Base-by-base conservation (phyloP, 1,140 invertebrate species). In the Eueides isabella region DNA sequence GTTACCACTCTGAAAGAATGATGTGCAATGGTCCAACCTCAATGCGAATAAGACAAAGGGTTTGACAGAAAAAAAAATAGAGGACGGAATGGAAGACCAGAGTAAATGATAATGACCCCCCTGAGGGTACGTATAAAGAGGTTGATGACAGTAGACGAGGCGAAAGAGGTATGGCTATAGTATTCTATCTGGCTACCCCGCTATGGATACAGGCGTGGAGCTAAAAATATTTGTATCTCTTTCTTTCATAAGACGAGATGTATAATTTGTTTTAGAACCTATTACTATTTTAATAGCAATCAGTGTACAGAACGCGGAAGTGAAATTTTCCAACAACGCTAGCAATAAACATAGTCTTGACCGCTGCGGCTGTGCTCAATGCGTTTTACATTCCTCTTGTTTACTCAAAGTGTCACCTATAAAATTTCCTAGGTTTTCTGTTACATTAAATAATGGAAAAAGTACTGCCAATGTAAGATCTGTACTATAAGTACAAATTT, bases 301-400 rank as follows among this genome's bases (percentile, higher is more conserved):
- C 68, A 67, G 66, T 69, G 75, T 74, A 79, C 82, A 85, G 85
- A 88, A 89, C 81, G 86, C 87, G 87, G 89, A 88, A 89, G 81
- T 80, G n/a, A 76, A 80, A 81, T 82, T 89, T 88, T 88, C 84
- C 86, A 86, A 89, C 88, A 91, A 85, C 85, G 77, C 84, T 80
- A 82, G 83, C 82, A 87, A 86, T 87, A 88, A 86, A 85, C 81
- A 80, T 80, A 77, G 77, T 80, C 77, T 78, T 78, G 80, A 79
- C 80, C 81, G 75, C 74, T 73, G 76, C 79, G 67, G 72, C 63
- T 67, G 63, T 23, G 63, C 73, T 71, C 75, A 73, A 79, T 79
- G 66, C 76, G 68, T 66, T 74, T 75, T 69, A 79, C 85, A 86
- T 88, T 85, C 82, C 82, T 80, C 61, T 70, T 81, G 81, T 77